phyloP scores from a whole-genome alignment of 1,140 invertebrate genomes.

The Drosophila pseudoobscura region DNA sequence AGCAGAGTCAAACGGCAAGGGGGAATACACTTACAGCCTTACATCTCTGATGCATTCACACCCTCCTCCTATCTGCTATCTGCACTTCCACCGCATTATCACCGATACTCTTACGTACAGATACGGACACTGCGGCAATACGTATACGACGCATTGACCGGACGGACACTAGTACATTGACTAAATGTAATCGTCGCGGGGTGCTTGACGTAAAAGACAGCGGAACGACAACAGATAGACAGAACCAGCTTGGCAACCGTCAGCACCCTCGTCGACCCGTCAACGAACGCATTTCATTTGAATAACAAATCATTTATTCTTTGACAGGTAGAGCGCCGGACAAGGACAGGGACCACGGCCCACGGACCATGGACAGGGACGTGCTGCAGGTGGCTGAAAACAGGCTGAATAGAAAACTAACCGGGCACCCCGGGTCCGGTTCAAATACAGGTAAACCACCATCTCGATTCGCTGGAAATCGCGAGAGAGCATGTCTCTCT shows the following conservation, averaged over 20 bases:
- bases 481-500: neutral
- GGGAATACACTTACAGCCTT: constrained; percentile 17
- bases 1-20: constrained; percentile 58
- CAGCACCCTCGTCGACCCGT: constrained; percentile 11
- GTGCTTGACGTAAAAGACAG: constrained; percentile 72
- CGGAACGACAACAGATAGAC: constrained; percentile 13
- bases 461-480: constrained; percentile 8
- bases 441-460: constrained; percentile 12
- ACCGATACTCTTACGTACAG: neutral
- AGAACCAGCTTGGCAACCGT: constrained; percentile 54
- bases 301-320: constrained; percentile 69
- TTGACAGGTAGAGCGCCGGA: constrained; percentile 62
- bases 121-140: constrained; percentile 20
- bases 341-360: constrained; percentile 28
- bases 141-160: constrained; percentile 70
- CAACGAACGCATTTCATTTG: constrained; percentile 60
- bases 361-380: constrained; percentile 6
- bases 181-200: constrained; percentile 66
- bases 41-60: neutral
- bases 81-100: neutral
- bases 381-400: constrained; percentile 34
- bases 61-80: constrained; percentile 17
- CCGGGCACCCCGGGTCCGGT: too few relatives aligned
- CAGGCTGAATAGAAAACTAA: neutral
- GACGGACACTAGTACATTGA: constrained; percentile 64